These are phyloP conservation scores for Channallabes apus DNA, from an alignment of 2,797 vertebrate species.

Conservation along the genomic window DNA sequence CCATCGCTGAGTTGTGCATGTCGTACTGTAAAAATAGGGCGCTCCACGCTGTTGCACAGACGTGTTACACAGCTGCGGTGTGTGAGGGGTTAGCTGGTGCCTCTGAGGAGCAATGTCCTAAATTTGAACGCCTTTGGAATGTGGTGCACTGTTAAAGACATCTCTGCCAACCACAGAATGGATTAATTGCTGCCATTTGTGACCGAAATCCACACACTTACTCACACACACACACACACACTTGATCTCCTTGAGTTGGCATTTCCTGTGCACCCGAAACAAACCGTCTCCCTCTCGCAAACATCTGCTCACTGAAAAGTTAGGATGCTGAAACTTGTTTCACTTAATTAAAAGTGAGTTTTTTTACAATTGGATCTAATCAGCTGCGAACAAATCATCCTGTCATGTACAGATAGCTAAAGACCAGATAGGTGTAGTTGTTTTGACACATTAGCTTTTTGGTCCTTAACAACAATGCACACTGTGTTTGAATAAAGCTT, in stretches of 20 bases:
- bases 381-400: slow-evolving; percentile 7
- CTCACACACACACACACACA: neutral
- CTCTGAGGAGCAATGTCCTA: slow-evolving; percentile 52
- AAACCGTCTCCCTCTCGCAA: slow-evolving; percentile 7
- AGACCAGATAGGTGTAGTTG: neutral
- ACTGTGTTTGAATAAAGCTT: neutral
- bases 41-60: slow-evolving; percentile 32
- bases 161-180: slow-evolving; percentile 39
- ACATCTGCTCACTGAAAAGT: slow-evolving; percentile 28
- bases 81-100: slow-evolving; percentile 45
- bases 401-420: neutral
- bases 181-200: slow-evolving; percentile 43
- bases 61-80: slow-evolving; percentile 49
- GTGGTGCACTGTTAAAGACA: slow-evolving; percentile 36
- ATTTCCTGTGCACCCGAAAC: slow-evolving; percentile 30
- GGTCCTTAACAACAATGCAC: neutral
- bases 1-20: slow-evolving; percentile 62
- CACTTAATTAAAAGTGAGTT: slow-evolving; percentile 20
- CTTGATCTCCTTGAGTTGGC: slow-evolving; percentile 11
- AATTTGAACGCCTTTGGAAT: slow-evolving; percentile 49
- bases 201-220: neutral
- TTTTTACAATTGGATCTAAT: slow-evolving; percentile 16
- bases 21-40: slow-evolving; percentile 52
- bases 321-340: slow-evolving; percentile 13
- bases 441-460: neutral